Percentiles rank a stretch among this genome's conserved stretches.
phyloP scores from a whole-genome alignment of 2,113 vertebrate genomes.

The Natator depressus region DNA sequence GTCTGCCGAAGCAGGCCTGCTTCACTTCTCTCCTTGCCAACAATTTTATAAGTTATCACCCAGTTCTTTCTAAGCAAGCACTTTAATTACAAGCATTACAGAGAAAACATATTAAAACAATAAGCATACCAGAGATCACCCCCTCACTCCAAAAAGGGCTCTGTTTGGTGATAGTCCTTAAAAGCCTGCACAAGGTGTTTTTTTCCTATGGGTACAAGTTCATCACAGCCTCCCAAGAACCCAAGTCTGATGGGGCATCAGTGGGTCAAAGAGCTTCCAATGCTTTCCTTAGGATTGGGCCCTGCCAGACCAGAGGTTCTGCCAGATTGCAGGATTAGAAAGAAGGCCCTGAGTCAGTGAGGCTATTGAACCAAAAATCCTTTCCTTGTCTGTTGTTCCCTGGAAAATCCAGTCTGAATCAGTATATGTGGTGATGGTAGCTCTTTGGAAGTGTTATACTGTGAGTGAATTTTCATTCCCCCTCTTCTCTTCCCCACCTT shows the following conservation, averaged over 20 bases:
- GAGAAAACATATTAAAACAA: background rate
- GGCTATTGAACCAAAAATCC: background rate
- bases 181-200: background rate
- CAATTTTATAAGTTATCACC: no score
- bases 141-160: background rate
- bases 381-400: background rate
- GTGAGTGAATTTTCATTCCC: background rate
- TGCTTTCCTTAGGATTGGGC: background rate
- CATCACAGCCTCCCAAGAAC: background rate
- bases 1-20: background rate
- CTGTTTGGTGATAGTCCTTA: background rate
- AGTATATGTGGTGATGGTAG: background rate
- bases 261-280: background rate
- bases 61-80: background rate
- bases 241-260: background rate
- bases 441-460: background rate
- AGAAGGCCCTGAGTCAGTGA: background rate
- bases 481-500: background rate
- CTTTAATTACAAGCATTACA: background rate
- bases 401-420: background rate
- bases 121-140: background rate
- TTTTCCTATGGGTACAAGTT: background rate
- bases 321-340: background rate
- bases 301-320: background rate
- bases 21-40: background rate